These are phyloP conservation scores for Xyliphius kryptos DNA, from an alignment of 2,113 vertebrate species.

Conservation along the genomic window DNA sequence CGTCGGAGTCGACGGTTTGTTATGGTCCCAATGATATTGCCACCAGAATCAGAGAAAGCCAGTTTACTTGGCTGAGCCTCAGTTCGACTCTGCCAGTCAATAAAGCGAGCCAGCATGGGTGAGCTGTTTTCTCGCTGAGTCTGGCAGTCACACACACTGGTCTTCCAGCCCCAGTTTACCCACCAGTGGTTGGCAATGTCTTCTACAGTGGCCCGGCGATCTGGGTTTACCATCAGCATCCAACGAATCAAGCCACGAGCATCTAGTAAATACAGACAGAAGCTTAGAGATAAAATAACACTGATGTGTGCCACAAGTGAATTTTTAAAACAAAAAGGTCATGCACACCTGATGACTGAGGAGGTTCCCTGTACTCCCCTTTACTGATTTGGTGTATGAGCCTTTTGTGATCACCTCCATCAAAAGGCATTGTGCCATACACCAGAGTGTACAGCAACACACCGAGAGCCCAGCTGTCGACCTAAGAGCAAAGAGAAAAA, in stretches of 20 bases:
- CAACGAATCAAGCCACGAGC: slow-evolving; percentile 95
- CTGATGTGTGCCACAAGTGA: too few relatives aligned
- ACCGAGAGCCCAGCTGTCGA: slow-evolving; percentile 97
- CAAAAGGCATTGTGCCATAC: slow-evolving; percentile 97
- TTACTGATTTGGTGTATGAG: slow-evolving; percentile 98
- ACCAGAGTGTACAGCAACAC: slow-evolving; percentile 95
- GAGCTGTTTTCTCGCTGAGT: slow-evolving; percentile 76
- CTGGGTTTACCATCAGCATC: slow-evolving; percentile 99
- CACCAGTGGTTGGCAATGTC: slow-evolving; percentile 99
- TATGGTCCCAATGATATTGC: slow-evolving; percentile 61
- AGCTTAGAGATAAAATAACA: too few relatives aligned
- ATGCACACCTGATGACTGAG: slow-evolving; percentile 93
- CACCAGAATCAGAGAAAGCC: slow-evolving; percentile 45
- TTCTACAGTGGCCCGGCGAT: slow-evolving; percentile 91
- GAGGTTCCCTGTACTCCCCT: slow-evolving; percentile 94
- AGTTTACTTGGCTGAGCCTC: slow-evolving; percentile 44
- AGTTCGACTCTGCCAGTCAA: slow-evolving; percentile 89
- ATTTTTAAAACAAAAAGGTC: too few relatives aligned
- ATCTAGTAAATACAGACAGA: slow-evolving; percentile 62
- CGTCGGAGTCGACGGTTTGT: slow-evolving; percentile 81
- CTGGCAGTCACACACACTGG: slow-evolving; percentile 93
- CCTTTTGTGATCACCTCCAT: slow-evolving; percentile 95
- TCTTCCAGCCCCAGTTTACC: slow-evolving; percentile 99
- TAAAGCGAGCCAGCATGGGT: slow-evolving; percentile 85
- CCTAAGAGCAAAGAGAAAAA: slow-evolving; percentile 60